Evolutionary conservation across 1,140 invertebrate species (phyloP).

Genomic region (Aleiodes sp.): DNA sequence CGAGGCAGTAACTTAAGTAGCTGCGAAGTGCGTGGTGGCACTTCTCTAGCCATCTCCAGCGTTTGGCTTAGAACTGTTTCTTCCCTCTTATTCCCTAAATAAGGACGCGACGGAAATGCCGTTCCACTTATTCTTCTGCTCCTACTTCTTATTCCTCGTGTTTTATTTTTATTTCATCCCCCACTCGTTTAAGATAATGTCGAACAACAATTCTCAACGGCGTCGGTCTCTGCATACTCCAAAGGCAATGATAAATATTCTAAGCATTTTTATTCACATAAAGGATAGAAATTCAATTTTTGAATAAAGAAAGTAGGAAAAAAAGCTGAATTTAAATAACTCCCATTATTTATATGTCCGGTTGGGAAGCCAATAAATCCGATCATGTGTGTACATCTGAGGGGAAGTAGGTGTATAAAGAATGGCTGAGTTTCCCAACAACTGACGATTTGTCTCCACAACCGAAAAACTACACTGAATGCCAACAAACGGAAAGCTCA

Average conservation of each 20-base stretch:
- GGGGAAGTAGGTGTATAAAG: conserved; percentile 40
- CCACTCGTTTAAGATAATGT: background rate
- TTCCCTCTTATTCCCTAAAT: conserved; percentile 42
- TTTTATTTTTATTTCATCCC: background rate
- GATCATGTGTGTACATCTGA: conserved; percentile 37
- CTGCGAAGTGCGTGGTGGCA: conserved; percentile 38
- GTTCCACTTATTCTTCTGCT: conserved; percentile 28
- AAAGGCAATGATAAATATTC: no score
- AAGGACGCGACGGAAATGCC: conserved; percentile 39
- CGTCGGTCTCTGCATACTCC: no score
- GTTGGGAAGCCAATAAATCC: conserved; percentile 51
- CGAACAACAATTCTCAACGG: no score
- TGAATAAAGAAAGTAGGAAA: background rate
- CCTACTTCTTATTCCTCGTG: background rate
- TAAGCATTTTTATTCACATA: background rate
- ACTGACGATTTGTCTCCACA: conserved; percentile 64
- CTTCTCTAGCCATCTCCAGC: conserved; percentile 42
- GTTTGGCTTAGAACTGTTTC: conserved; percentile 12
- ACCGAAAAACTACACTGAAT: conserved; percentile 47
- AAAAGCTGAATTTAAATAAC: conserved; percentile 1
- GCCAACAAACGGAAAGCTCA: conserved; percentile 62
- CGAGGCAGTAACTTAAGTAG: conserved; percentile 58
- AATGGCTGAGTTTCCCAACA: conserved; percentile 57
- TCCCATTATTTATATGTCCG: conserved; percentile 23
- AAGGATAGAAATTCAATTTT: background rate